Evolutionary conservation across 2,113 vertebrate species (phyloP), one percentile per base, ranked within the genome.

Genomic region (Trinectes maculatus): DNA sequence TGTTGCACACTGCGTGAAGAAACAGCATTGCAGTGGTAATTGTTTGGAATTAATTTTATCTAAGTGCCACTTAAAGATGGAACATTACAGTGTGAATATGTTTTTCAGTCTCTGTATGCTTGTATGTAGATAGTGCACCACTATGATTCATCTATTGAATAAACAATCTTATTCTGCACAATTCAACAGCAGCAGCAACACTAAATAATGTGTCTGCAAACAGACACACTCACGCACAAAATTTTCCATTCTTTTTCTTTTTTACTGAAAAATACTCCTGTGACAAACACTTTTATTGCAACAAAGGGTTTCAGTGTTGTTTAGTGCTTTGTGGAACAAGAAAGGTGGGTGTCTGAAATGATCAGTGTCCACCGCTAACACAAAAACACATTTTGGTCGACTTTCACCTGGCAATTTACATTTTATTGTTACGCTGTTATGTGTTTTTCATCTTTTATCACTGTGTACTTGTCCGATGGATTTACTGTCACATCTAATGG

Each of bases 381-480:
- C 28, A 36, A 55, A 73, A 43, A 24, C 48, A 16, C 21, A 26
- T 33, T 39, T 44, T 52, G 40, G 72, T 51, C 51, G 69, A 56
- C 55, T 53, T 53, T 71, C 60, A 52, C 19, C 33, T 43, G 57
- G 55, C 43, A 18, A 34, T 49, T 48, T 68, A 72, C 63, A 39
- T 44, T 76, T 68, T 72, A n/a, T n/a, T n/a, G n/a, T 31, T 63
- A 28, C 52, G 58, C 37, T 28, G 25, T 56, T 29, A 59, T 42
- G 29, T 48, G 40, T 62, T 11, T 11, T 24, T 6, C 6, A 2
- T n/a, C 10, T 34, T 40, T 39, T 37, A 46, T 18, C 42, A 18
- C n/a, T 25, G 7, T 22, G 33, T 10, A 44, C 49, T 28, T 49
- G 64, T 73, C 63, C 57, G 22, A 61, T 58, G 18, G 33, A 63